A percentile compares a stretch with the other conserved stretches of the same genome.
These are phyloP conservation scores for Tachina fera DNA, from an alignment of 2,888 invertebrate species.

Conservation along the genomic window DNA sequence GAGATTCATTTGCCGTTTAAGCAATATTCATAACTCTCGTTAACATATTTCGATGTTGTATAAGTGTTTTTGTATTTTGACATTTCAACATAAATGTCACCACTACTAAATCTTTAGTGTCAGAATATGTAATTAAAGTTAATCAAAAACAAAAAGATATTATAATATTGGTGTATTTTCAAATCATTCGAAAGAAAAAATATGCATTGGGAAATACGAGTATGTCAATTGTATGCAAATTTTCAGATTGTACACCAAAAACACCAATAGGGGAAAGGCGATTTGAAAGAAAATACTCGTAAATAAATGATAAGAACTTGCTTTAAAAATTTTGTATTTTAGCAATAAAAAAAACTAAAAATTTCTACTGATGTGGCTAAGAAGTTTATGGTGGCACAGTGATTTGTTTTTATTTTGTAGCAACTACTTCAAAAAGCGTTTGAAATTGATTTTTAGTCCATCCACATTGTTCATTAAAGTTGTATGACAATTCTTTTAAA, in stretches of 20 bases:
- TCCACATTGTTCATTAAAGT: too few species aligned
- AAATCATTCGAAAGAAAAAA: constrained; percentile 6
- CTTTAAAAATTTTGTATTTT: constrained; percentile 33
- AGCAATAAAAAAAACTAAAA: constrained; percentile 16
- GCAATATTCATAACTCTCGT: constrained; percentile 36
- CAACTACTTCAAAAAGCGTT: background rate
- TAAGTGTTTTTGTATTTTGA: background rate
- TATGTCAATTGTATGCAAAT: constrained; percentile 69
- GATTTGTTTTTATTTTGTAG: constrained; percentile 9
- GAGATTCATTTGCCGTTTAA: constrained; percentile 10
- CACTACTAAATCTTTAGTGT: constrained; percentile 32
- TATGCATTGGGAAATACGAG: constrained; percentile 27
- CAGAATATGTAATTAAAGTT: constrained; percentile 51
- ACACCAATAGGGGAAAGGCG: background rate
- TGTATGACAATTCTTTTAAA: too few species aligned
- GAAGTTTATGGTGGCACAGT: constrained; percentile 35
- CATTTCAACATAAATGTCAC: constrained; percentile 33
- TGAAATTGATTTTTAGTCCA: too few species aligned
- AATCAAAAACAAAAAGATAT: constrained; percentile 60
- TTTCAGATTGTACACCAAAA: constrained; percentile 38
- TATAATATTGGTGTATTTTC: background rate
- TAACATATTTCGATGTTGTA: constrained; percentile 10
- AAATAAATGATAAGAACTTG: background rate
- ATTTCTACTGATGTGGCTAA: constrained; percentile 46
- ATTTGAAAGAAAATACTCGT: constrained; percentile 12